Percentiles rank a stretch among this genome's conserved stretches.
Conservation (phyloP, 2,797 vertebrate genomes). For the Potorous gilbertii region DNA sequence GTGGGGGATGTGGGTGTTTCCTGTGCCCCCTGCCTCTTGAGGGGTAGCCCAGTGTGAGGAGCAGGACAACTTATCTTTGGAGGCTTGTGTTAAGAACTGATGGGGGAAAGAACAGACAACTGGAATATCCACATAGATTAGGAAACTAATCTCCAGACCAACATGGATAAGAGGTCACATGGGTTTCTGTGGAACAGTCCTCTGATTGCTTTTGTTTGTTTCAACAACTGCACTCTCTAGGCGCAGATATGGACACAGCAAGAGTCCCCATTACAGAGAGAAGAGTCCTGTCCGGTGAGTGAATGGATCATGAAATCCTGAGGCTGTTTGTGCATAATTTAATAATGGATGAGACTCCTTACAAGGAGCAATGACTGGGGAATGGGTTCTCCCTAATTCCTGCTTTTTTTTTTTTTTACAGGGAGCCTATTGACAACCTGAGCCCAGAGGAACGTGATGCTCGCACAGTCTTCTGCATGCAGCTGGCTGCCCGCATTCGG, state of each 20-base stretch:
- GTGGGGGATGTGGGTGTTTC: not conserved
- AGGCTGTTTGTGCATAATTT: not conserved
- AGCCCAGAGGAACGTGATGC: constrained; percentile 81
- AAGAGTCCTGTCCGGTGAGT: constrained; percentile 80
- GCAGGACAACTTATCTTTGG: not conserved
- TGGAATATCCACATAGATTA: not conserved
- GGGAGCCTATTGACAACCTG: constrained; percentile 74
- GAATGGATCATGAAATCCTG: not conserved
- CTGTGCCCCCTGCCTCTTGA: not conserved
- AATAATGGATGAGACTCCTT: not conserved
- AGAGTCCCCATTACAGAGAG: constrained; percentile 77
- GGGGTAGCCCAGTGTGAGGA: not conserved
- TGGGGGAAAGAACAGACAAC: not conserved
- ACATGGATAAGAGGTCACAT: not conserved
- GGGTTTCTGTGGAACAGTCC: constrained; percentile 1
- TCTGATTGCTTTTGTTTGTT: constrained; percentile 5
- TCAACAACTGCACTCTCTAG: constrained; percentile 47
- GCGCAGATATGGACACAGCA: constrained; percentile 71
- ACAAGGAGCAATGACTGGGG: not conserved
- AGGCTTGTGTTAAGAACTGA: not conserved
- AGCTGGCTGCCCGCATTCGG: constrained; percentile 80
- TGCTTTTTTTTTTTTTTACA: constrained; percentile 34
- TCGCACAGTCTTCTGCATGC: constrained; percentile 83
- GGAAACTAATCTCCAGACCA: not conserved
- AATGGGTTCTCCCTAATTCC: not conserved